These are phyloP conservation scores for Periphyllus acericola DNA, from an alignment of 2,888 invertebrate species.

Conservation along the genomic window DNA sequence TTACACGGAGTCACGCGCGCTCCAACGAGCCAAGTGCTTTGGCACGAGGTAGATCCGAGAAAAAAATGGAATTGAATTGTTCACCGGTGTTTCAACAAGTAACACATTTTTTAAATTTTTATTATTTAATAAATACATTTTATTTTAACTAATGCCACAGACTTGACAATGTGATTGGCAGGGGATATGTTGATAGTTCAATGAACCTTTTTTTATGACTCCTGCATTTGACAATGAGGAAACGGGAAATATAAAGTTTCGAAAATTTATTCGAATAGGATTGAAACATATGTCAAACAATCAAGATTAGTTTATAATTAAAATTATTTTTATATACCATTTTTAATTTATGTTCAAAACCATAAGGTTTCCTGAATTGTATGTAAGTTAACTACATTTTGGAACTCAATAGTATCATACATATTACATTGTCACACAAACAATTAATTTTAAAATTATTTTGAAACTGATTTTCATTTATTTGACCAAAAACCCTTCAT, in stretches of 20 bases:
- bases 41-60: neutral
- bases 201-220: conserved; percentile 7
- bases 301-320: neutral
- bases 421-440: too few relatives aligned
- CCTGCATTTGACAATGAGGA: conserved; percentile 35
- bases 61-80: conserved; percentile 21
- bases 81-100: neutral
- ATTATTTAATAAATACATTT: neutral
- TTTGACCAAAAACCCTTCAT: neutral
- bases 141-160: neutral
- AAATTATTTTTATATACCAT: neutral
- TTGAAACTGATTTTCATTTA: neutral
- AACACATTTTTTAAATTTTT: neutral
- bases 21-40: conserved; percentile 21
- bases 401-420: too few relatives aligned
- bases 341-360: neutral
- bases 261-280: neutral
- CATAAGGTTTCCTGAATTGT: too few relatives aligned
- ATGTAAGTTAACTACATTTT: too few relatives aligned
- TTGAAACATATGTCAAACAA: conserved; percentile 21
- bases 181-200: neutral
- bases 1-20: conserved; percentile 46
- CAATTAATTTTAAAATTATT: neutral
- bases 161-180: neutral
- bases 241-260: conserved; percentile 40